These are phyloP conservation scores for Chionis minor DNA, from an alignment of 2,113 vertebrate species.

Conservation along the genomic window DNA sequence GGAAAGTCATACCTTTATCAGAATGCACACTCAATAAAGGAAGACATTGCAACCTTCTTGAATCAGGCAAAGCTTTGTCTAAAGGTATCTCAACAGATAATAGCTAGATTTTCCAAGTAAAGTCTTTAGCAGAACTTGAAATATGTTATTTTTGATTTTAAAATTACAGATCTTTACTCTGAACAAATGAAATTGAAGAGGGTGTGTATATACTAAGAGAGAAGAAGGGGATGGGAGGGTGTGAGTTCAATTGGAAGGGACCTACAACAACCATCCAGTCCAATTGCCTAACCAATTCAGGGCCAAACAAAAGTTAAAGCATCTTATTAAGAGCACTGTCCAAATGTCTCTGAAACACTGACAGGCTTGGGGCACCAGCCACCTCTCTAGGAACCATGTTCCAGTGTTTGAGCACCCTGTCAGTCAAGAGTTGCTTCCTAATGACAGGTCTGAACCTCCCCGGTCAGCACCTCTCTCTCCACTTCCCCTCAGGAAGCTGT, in stretches of 20 bases:
- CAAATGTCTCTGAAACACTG: neutral
- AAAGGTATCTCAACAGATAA: neutral
- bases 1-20: neutral
- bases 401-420: neutral
- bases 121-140: neutral
- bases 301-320: neutral
- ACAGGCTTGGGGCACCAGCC: rapidly evolving
- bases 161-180: neutral
- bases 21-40: neutral
- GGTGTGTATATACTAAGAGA: neutral
- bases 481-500: neutral
- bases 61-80: neutral
- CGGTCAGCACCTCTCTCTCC: neutral
- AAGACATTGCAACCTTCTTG: neutral
- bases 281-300: neutral
- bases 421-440: neutral
- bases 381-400: neutral
- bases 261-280: neutral
- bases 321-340: neutral
- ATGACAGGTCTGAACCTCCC: neutral
- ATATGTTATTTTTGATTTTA: neutral
- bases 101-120: neutral
- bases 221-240: too few species aligned
- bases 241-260: neutral
- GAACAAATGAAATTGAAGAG: neutral